Base-by-base conservation (phyloP, 2,113 vertebrate genomes). In the Sturnus vulgaris region DNA sequence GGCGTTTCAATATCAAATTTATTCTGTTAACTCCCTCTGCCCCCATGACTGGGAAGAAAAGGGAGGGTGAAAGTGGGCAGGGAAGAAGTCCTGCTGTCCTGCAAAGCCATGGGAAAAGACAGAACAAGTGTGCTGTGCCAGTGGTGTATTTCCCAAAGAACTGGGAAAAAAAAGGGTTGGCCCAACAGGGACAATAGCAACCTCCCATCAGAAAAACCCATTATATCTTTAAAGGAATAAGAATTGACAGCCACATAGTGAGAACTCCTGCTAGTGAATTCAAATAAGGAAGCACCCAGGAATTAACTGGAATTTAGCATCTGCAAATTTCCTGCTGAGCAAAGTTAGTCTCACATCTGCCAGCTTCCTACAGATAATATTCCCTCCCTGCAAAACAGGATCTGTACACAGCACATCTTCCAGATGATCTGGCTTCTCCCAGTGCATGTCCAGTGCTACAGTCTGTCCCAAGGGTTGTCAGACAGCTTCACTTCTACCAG, bases 221-320 rank as follows among this genome's bases (percentile, higher is more conserved):
- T 11, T 42, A 14, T 21, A 24, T 23, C 40, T 68, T 55, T 42
- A 49, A 80, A 81, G 11, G 27, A 28, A 59, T 31, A 60, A 61
- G 9, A 20, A 56, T 13, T 73, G 60, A 37, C 76, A 95, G 42
- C 37, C 66, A 25, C 31, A 6, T 7, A 25, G 39, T 66, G 19
- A 66, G 82, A 87, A 10, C 7, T 20, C 6, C 18, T 52, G 37
- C 17, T 73, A 37, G 39, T 50, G 27, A 65, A 80, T 40, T 83
- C 60, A 53, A 61, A 47, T 44, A 59, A 63, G 1, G 1, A 92
- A 75, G 11, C 46, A 70, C 39, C 42, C 49, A 73, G 84, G 50
- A 94, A 85, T 75, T 23, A 84, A 52, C 59, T 27, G 61, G 82
- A 82, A 70, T 56, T 86, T 72, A 82, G 64, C 63, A 94, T 70